Evolutionary conservation across 1,140 invertebrate genomes (phyloP).

Genomic region (Bombus consobrinus): DNA sequence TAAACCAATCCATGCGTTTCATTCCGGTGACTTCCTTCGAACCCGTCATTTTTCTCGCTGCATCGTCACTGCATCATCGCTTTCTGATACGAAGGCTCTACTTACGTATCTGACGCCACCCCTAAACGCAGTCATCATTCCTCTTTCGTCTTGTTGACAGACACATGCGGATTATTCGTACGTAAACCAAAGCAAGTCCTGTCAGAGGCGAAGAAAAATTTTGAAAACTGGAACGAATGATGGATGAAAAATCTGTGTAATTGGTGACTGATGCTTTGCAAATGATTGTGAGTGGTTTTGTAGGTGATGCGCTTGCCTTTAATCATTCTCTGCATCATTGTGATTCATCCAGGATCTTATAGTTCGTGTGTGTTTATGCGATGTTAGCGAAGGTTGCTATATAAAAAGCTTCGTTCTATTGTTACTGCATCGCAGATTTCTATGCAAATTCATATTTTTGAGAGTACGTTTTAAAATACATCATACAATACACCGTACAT

Average conservation of each 20-base stretch:
- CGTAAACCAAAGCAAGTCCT: not conserved
- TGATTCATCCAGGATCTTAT: too few relatives aligned
- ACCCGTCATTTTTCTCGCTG: conserved; percentile 79
- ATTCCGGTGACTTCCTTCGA: conserved; percentile 79
- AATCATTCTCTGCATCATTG: not conserved
- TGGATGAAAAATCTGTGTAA: not conserved
- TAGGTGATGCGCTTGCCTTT: not conserved
- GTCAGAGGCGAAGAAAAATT: not conserved
- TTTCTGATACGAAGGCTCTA: conserved; percentile 71
- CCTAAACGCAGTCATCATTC: conserved; percentile 46
- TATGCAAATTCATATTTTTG: too few relatives aligned
- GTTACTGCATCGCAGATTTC: too few relatives aligned
- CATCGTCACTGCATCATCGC: conserved; percentile 75
- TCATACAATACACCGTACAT: too few relatives aligned
- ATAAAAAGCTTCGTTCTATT: too few relatives aligned
- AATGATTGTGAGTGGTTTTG: not conserved
- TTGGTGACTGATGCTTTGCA: not conserved
- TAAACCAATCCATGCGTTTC: conserved; percentile 82
- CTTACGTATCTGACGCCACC: conserved; percentile 29
- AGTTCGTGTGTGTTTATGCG: too few relatives aligned
- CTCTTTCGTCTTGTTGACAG: conserved; percentile 7
- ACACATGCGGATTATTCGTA: not conserved
- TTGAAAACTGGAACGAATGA: not conserved
- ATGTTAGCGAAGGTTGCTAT: too few relatives aligned
- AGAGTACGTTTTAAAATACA: too few relatives aligned